Evolutionary conservation across 1,140 invertebrate species (phyloP).

Genomic region (Formica selysi): DNA sequence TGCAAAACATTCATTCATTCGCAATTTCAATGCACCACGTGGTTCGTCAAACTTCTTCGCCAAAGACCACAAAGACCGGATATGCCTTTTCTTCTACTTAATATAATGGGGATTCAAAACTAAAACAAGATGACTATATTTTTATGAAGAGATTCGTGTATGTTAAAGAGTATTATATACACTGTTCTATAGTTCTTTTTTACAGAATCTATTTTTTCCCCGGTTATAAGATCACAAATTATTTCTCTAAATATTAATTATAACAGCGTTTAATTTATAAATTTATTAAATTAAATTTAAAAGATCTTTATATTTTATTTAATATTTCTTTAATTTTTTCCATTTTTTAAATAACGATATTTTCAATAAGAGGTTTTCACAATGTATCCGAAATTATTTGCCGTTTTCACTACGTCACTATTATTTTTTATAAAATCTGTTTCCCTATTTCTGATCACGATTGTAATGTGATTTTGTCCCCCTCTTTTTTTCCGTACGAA

Average conservation of each 20-base stretch:
- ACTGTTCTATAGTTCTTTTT: too few relatives aligned
- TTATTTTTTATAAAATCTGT: not conserved
- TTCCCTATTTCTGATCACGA: not conserved
- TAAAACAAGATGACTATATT: not conserved
- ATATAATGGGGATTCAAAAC: not conserved
- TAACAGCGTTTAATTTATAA: not conserved
- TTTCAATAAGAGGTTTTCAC: not conserved
- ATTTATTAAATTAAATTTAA: not conserved
- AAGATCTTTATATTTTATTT: too few relatives aligned
- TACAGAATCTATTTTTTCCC: too few relatives aligned
- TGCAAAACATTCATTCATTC: slow-evolving; percentile 69
- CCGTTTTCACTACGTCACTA: not conserved
- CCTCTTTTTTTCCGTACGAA: not conserved
- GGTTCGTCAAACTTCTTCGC: slow-evolving; percentile 48
- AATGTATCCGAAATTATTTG: not conserved
- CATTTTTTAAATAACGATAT: not conserved
- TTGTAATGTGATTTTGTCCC: not conserved
- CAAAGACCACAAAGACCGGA: slow-evolving; percentile 55
- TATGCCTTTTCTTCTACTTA: slow-evolving; percentile 60
- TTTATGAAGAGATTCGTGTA: not conserved
- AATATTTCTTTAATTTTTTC: not conserved
- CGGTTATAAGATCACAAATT: too few relatives aligned
- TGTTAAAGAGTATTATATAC: too few relatives aligned
- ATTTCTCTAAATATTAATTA: too few relatives aligned
- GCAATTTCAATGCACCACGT: slow-evolving; percentile 63